A percentile compares a stretch with the other conserved stretches of the same genome.
These are phyloP conservation scores for Gambelia wislizenii DNA, from an alignment of 2,797 vertebrate genomes.

Conservation along the genomic window DNA sequence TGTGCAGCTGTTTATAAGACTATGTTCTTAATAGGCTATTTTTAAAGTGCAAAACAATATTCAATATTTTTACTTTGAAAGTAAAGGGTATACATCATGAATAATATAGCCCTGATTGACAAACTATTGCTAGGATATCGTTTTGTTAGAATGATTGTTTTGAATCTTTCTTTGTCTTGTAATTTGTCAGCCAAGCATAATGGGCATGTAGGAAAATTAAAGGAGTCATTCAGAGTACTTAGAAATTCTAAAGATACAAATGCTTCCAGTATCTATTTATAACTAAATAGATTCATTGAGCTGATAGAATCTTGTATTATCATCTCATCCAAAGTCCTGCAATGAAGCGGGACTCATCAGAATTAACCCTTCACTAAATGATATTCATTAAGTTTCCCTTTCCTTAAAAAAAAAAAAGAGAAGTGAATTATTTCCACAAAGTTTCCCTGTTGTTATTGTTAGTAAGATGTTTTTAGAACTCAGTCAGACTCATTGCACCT, in stretches of 20 bases:
- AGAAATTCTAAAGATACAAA: not conserved
- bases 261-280: not conserved
- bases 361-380: not conserved
- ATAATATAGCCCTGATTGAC: not conserved
- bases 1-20: not conserved
- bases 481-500: not conserved
- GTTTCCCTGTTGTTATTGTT: not conserved
- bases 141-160: not conserved
- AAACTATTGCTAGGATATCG: not conserved
- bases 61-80: not conserved
- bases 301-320: not conserved
- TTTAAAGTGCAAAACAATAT: not conserved
- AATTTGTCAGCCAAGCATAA: too few relatives aligned
- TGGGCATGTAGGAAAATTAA: not conserved
- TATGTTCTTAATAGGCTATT: not conserved
- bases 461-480: not conserved
- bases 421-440: not conserved
- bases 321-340: not conserved
- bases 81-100: too few relatives aligned
- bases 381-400: not conserved
- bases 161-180: not conserved
- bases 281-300: conserved; percentile 8
- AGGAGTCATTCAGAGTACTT: not conserved
- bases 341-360: not conserved
- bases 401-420: not conserved